A percentile compares a stretch with the other conserved stretches of the same genome.
phyloP scores from a whole-genome alignment of 2,113 vertebrate species.

The Chroicocephalus ridibundus region DNA sequence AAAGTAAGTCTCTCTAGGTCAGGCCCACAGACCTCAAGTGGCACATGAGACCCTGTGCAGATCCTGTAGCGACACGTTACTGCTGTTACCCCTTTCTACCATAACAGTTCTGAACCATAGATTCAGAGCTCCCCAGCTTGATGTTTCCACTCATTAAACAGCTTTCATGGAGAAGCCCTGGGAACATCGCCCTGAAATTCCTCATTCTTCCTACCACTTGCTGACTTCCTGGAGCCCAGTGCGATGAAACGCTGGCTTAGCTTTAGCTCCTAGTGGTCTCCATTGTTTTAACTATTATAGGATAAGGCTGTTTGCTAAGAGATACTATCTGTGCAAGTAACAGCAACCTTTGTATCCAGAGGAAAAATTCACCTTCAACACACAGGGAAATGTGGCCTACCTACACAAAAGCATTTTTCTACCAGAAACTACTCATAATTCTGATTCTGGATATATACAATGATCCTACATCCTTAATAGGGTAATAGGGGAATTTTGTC shows the following conservation, averaged over 20 bases:
- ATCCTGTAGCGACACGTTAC: neutral
- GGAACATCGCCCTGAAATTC: neutral
- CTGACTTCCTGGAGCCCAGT: neutral
- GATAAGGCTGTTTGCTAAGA: neutral
- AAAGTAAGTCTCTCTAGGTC: neutral
- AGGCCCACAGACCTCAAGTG: neutral
- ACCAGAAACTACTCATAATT: neutral
- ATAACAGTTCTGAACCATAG: neutral
- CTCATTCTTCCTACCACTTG: neutral
- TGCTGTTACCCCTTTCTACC: neutral
- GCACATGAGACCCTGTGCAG: neutral
- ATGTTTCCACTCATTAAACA: neutral
- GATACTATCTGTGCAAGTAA: neutral
- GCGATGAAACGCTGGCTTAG: neutral
- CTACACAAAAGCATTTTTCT: neutral
- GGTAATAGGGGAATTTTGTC: neutral
- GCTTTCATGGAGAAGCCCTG: neutral
- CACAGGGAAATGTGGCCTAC: rapidly evolving
- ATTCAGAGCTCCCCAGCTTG: neutral
- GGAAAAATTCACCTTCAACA: neutral
- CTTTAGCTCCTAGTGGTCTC: neutral
- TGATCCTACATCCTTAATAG: neutral
- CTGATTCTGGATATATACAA: neutral
- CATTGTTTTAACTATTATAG: neutral
- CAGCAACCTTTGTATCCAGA: neutral